Evolutionary conservation across 2,113 vertebrate species (phyloP).

Genomic region (Pan troglodytes): NHGRI_mPanTro3-v2.1_pri NC_072410.2:14498001-14498500

Average conservation of each 20-base stretch:
- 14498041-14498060: no score
- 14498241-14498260: neutral
- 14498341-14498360: neutral
- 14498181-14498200: neutral
- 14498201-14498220: neutral
- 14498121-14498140: rapidly evolving
- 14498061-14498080: no score
- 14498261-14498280: neutral
- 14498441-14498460: conserved; percentile 47
- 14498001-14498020: no score
- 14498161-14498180: neutral
- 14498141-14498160: neutral
- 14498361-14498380: neutral
- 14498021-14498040: no score
- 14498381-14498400: conserved; percentile 49
- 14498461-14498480: neutral
- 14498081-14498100: no score
- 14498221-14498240: neutral
- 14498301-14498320: conserved; percentile 34
- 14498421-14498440: neutral
- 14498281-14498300: conserved; percentile 45
- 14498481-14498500: neutral
- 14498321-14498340: conserved; percentile 45
- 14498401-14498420: conserved; percentile 35
- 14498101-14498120: no score